Conservation (phyloP, 2,797 vertebrate species). For the Myotis planiceps region DNA sequence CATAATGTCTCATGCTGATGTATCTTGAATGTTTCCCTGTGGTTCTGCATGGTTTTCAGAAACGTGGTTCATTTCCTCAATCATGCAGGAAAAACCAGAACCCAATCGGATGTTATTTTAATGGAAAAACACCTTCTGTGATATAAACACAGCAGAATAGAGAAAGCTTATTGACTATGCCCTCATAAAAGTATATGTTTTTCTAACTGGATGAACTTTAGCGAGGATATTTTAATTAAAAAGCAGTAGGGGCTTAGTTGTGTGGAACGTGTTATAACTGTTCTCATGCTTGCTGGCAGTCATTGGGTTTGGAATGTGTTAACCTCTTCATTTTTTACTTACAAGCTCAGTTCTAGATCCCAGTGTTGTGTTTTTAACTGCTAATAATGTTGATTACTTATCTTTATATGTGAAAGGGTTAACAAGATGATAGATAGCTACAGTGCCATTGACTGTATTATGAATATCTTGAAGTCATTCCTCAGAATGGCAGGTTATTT, state of each 20-base stretch:
- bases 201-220: slow-evolving; percentile 12
- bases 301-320: slow-evolving; percentile 29
- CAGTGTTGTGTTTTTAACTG: background rate
- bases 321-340: slow-evolving; percentile 44
- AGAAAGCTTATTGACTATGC: background rate
- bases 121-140: slow-evolving; percentile 3
- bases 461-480: background rate
- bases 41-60: slow-evolving; percentile 51
- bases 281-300: background rate
- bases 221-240: slow-evolving; percentile 16
- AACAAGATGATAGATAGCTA: background rate
- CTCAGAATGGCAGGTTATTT: background rate
- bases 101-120: slow-evolving; percentile 44
- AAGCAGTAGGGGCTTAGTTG: background rate
- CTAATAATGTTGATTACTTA: slow-evolving; percentile 24
- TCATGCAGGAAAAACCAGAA: background rate
- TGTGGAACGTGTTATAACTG: background rate
- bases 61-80: slow-evolving; percentile 42
- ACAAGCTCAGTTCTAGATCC: background rate
- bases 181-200: slow-evolving; percentile 32
- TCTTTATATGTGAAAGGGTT: background rate
- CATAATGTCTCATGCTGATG: slow-evolving; percentile 21
- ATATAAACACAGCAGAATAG: background rate
- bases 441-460: background rate
- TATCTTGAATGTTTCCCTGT: background rate